Evolutionary conservation across 2,113 vertebrate genomes (phyloP).

Genomic region (Paramisgurnus dabryanus): DNA sequence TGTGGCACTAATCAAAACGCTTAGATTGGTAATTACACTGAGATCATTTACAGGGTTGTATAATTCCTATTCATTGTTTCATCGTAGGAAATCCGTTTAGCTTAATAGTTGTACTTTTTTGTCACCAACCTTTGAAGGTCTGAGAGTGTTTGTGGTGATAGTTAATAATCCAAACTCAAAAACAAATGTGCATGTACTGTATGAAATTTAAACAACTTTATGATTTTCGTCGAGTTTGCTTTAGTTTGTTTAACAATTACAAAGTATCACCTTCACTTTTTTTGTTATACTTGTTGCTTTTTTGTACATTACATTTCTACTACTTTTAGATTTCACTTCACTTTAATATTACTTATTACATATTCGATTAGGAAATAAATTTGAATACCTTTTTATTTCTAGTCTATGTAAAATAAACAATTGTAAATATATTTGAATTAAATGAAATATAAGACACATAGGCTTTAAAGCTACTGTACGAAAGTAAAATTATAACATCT

Average conservation of each 20-base stretch:
- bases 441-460: too few species aligned
- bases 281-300: too few species aligned
- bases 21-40: conserved; percentile 41
- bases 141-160: conserved; percentile 17
- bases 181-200: neutral
- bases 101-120: conserved; percentile 18
- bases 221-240: neutral
- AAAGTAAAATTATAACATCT: too few species aligned
- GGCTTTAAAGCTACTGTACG: too few species aligned
- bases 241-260: neutral
- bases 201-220: neutral
- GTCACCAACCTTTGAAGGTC: neutral
- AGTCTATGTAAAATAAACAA: too few species aligned
- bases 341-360: too few species aligned
- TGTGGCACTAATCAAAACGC: conserved; percentile 45
- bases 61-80: conserved; percentile 30
- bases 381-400: too few species aligned
- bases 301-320: too few species aligned
- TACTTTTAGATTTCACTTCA: too few species aligned
- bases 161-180: neutral
- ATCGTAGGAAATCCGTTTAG: conserved; percentile 21
- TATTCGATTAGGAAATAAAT: too few species aligned
- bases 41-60: conserved; percentile 12
- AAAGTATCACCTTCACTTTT: neutral
- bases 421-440: too few species aligned